A percentile compares a stretch with the other conserved stretches of the same genome.
Conservation (phyloP, 2,113 vertebrate species). For the Bagarius yarrelli region DNA sequence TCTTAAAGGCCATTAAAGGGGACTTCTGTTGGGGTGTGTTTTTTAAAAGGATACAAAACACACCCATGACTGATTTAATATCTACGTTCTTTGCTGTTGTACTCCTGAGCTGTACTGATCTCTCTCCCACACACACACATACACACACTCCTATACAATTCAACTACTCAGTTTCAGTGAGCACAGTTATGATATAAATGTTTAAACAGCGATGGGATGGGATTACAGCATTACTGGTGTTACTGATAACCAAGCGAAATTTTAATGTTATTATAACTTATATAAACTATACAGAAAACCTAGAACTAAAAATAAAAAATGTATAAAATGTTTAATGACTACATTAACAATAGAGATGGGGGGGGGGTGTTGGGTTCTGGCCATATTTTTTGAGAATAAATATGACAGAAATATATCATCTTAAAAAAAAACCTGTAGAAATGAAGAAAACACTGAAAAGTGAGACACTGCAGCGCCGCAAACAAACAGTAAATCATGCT, state of each 20-base stretch:
- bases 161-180: slow-evolving; percentile 3
- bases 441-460: slow-evolving; percentile 32
- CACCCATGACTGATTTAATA: not conserved
- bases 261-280: not conserved
- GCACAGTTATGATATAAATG: slow-evolving; percentile 16
- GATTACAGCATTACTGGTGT: not conserved
- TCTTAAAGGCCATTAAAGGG: slow-evolving; percentile 23
- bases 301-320: not conserved
- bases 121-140: not conserved
- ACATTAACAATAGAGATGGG: not conserved
- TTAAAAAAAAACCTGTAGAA: slow-evolving; percentile 19
- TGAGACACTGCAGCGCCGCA: slow-evolving; percentile 27
- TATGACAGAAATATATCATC: slow-evolving; percentile 22
- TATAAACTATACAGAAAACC: not conserved
- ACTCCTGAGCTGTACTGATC: slow-evolving; percentile 18
- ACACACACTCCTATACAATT: not conserved
- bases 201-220: not conserved
- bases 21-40: not conserved
- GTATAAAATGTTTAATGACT: not conserved
- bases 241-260: not conserved
- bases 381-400: slow-evolving; percentile 43
- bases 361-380: slow-evolving; percentile 16
- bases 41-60: slow-evolving; percentile 12
- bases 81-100: not conserved
- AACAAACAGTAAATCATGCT: slow-evolving; percentile 32